Base-by-base conservation (phyloP, 2,113 vertebrate genomes). In the Centropristis striata region DNA sequence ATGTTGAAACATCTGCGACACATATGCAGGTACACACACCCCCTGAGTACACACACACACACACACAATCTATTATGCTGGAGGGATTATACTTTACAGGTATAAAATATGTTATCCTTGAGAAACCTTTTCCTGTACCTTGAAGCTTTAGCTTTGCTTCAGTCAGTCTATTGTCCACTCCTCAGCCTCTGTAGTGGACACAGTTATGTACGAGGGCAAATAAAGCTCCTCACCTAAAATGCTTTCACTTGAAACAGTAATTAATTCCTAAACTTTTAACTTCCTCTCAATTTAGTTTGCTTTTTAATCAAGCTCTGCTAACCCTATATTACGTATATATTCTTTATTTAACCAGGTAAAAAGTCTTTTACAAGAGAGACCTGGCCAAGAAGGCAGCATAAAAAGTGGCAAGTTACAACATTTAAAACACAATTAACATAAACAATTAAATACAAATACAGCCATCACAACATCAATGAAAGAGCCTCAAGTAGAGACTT, bases 231-330 rank as follows among this genome's bases (percentile, higher is more conserved):
- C 21, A 25, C 15, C 21, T 61, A 4, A 57, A 49, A 75, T 28
- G 46, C 27, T 18, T 44, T 44, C 53, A 13, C 27, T 37, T 51
- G 36, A 75, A 80, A 54, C 8, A 42, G 78, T 14, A 69, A 86
- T 80, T 55, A 55, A 84, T 72, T 75, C 61, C 63, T 20, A 8
- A 32, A 23, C 66, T 47, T 61, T 20, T 39, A 39, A 28, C 51
- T 50, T 42, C 10, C 50, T 73, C 66, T 81, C 79, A 46, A 25
- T 32, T n/a, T 44, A 28, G 4, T 16, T 86, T 71, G 41, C 20
- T 54, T 64, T 83, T 70, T 86, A 86, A 86, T 87, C 81, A 76
- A 58, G 82, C 82, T 81, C 39, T 4, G 11, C 28, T 64, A n/a
- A n/a, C n/a, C n/a, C n/a, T n/a, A n/a, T n/a, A n/a, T n/a, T n/a